These are phyloP conservation scores for Tympanoctomys barrerae DNA, from an alignment of 2,797 vertebrate genomes.

Conservation along the genomic window DNA sequence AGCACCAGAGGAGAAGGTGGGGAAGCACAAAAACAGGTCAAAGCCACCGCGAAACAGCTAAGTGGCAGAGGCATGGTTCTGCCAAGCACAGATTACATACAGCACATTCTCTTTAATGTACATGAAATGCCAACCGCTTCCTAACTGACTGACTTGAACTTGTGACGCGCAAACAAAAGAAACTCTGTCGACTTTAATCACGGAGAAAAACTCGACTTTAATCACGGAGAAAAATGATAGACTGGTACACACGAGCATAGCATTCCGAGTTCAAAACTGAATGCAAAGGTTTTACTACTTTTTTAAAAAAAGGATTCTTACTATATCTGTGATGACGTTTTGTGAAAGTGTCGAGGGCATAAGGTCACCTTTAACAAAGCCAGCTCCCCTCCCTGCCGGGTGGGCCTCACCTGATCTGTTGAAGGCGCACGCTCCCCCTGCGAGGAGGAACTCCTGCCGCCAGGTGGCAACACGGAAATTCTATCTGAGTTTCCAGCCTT, in stretches of 20 bases:
- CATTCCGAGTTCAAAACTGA: background rate
- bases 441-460: background rate
- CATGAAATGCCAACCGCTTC: conserved; percentile 26
- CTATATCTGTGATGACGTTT: background rate
- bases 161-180: background rate
- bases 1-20: background rate
- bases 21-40: background rate
- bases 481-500: background rate
- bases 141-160: background rate
- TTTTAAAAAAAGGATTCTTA: background rate
- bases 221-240: background rate
- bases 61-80: background rate
- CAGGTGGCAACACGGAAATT: background rate
- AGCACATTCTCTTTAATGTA: background rate
- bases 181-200: background rate
- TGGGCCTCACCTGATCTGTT: background rate
- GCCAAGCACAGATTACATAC: background rate
- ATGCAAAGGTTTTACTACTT: background rate
- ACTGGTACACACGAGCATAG: background rate
- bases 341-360: background rate
- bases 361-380: background rate
- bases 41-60: background rate
- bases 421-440: background rate
- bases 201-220: background rate
- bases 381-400: background rate